phyloP scores from a whole-genome alignment of 1,140 invertebrate species.

The Bombus fervidus region DNA sequence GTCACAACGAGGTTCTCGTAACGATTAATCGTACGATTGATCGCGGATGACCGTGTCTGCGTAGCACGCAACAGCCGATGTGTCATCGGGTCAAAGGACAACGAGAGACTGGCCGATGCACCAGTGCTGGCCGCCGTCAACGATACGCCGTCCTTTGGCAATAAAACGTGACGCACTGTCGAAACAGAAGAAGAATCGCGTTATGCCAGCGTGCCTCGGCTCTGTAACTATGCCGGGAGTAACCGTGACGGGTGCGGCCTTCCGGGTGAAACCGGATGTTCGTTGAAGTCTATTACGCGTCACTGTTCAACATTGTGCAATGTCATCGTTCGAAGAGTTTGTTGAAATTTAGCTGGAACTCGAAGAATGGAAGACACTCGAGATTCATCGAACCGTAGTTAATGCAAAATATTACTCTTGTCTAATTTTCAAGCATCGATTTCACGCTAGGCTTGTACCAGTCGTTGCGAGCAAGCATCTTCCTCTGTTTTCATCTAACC shows the following conservation, averaged over 20 bases:
- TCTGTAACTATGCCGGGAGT: conserved; percentile 71
- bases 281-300: conserved; percentile 60
- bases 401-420: neutral
- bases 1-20: neutral
- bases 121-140: neutral
- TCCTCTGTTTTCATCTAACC: neutral
- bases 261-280: conserved; percentile 78
- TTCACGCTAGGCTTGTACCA: neutral
- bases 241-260: conserved; percentile 78
- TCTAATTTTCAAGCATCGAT: neutral
- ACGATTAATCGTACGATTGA: conserved; percentile 5
- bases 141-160: conserved; percentile 52
- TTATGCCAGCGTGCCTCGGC: conserved; percentile 54
- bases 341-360: conserved; percentile 24
- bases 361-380: conserved; percentile 7
- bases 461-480: neutral
- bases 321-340: conserved; percentile 7
- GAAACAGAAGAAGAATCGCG: conserved; percentile 66
- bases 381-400: neutral
- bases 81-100: conserved; percentile 67
- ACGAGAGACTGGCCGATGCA: conserved; percentile 68
- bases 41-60: neutral
- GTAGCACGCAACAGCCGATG: neutral
- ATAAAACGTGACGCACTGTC: conserved; percentile 70
- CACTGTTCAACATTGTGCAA: conserved; percentile 39